Evolutionary conservation across 2,113 vertebrate species (phyloP).

Genomic region (Pituophis catenifer): DNA sequence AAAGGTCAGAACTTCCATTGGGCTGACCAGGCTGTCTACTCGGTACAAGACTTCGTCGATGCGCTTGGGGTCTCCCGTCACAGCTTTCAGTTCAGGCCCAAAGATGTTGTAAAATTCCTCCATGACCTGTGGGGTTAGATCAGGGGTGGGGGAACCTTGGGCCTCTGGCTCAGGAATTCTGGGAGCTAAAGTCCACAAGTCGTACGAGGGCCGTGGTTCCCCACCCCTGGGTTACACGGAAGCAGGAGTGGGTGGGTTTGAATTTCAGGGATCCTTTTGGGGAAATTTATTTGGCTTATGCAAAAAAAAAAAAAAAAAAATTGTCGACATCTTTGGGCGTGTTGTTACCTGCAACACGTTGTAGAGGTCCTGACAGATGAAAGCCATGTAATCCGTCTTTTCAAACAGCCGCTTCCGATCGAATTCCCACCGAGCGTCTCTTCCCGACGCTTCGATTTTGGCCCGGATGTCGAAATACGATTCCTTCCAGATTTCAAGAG

Average conservation of each 20-base stretch:
- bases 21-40: slow-evolving; percentile 78
- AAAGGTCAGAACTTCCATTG: slow-evolving; percentile 78
- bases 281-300: neutral
- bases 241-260: too few species aligned
- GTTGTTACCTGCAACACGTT: slow-evolving; percentile 80
- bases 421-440: slow-evolving; percentile 88
- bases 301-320: too few species aligned
- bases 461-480: slow-evolving; percentile 82
- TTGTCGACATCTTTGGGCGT: neutral
- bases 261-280: neutral
- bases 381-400: slow-evolving; percentile 86
- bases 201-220: neutral
- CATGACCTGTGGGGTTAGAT: slow-evolving; percentile 67
- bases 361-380: slow-evolving; percentile 84
- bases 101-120: slow-evolving; percentile 90
- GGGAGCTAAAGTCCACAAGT: neutral
- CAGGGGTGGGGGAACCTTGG: neutral
- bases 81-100: slow-evolving; percentile 81
- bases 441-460: slow-evolving; percentile 81
- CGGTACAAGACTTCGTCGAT: slow-evolving; percentile 76
- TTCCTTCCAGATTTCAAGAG: slow-evolving; percentile 83
- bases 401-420: slow-evolving; percentile 88
- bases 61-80: slow-evolving; percentile 79
- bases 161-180: neutral
- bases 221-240: neutral